Conservation (phyloP, 2,797 vertebrate species). For the Gephyroberyx darwinii region DNA sequence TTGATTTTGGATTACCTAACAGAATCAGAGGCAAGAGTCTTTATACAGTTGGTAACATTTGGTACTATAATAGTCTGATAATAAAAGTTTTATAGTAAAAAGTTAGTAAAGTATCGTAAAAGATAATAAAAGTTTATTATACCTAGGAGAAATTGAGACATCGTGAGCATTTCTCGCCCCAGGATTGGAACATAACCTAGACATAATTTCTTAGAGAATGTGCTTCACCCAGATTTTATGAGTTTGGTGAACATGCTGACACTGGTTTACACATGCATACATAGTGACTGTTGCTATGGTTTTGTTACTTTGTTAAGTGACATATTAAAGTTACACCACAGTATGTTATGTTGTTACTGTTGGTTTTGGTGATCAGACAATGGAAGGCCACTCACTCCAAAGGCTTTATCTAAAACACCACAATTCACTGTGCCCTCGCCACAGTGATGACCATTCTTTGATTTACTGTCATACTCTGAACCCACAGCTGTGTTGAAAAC, state of each 20-base stretch:
- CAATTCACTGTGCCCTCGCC: conserved; percentile 60
- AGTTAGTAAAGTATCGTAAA: no score
- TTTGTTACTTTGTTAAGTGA: conserved; percentile 68
- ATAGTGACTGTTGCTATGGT: conserved; percentile 70
- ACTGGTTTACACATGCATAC: conserved; percentile 53
- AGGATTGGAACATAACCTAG: conserved; percentile 26
- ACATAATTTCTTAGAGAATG: conserved; percentile 8
- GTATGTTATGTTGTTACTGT: conserved; percentile 64
- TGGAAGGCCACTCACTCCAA: conserved; percentile 61
- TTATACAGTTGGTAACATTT: neutral
- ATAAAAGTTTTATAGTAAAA: no score
- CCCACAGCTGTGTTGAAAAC: conserved; percentile 47
- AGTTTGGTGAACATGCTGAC: conserved; percentile 29
- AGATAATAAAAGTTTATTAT: neutral
- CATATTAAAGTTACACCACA: conserved; percentile 57
- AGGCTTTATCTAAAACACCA: conserved; percentile 64
- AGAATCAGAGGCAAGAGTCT: neutral
- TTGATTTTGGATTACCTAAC: neutral
- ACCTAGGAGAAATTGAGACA: neutral
- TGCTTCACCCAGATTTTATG: conserved; percentile 52
- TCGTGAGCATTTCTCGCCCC: conserved; percentile 13
- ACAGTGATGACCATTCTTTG: conserved; percentile 49
- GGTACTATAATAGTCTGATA: neutral
- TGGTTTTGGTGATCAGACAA: conserved; percentile 71
- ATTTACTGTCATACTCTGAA: conserved; percentile 52